phyloP scores from a whole-genome alignment of 2,888 invertebrate genomes.

The Aphidius colemani region DNA sequence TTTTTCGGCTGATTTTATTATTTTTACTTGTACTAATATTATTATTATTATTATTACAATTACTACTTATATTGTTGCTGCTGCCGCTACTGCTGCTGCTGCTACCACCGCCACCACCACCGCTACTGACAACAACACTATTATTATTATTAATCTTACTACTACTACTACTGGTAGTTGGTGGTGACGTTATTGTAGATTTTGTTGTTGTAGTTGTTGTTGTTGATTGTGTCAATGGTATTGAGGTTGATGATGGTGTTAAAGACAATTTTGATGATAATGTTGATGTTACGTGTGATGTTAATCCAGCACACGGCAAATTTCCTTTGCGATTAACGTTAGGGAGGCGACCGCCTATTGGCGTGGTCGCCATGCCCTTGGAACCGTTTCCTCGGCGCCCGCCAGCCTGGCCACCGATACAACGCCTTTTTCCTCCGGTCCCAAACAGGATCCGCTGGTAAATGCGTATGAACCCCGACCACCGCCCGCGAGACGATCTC shows the following conservation, averaged over 20 bases:
- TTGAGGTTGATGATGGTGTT: slow-evolving; percentile 22
- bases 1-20: slow-evolving; percentile 36
- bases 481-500: slow-evolving; percentile 57
- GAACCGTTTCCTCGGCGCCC: slow-evolving; percentile 58
- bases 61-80: slow-evolving; percentile 28
- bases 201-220: slow-evolving; percentile 33
- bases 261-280: slow-evolving; percentile 25
- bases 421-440: slow-evolving; percentile 51
- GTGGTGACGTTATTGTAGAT: slow-evolving; percentile 33
- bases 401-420: slow-evolving; percentile 58
- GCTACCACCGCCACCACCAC: slow-evolving; percentile 33
- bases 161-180: slow-evolving; percentile 34
- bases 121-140: slow-evolving; percentile 33
- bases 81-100: slow-evolving; percentile 34
- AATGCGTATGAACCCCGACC: slow-evolving; percentile 52
- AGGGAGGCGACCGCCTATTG: slow-evolving; percentile 60
- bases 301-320: slow-evolving; percentile 48
- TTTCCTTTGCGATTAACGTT: slow-evolving; percentile 57
- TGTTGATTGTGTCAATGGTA: slow-evolving; percentile 10
- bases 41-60: slow-evolving; percentile 53
- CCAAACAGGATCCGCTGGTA: slow-evolving; percentile 42
- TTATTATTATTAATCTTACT: slow-evolving; percentile 35
- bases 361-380: slow-evolving; percentile 60
- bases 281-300: slow-evolving; percentile 36
- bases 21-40: slow-evolving; percentile 14